Evolutionary conservation across 1,140 invertebrate genomes (phyloP).

Genomic region (Nephila pilipes): DNA sequence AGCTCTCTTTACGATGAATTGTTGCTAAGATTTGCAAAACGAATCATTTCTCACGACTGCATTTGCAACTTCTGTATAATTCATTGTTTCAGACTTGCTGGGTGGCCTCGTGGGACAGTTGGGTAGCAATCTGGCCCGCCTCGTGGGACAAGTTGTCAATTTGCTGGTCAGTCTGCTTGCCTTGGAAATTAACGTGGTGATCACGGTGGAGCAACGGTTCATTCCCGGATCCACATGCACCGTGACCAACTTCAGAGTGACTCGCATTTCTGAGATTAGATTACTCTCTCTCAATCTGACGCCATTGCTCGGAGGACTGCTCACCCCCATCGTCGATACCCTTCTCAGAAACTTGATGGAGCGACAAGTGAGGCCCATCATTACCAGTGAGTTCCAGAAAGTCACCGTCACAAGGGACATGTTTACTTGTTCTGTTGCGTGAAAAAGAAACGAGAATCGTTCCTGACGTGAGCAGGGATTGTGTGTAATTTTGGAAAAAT

Average conservation of each 20-base stretch:
- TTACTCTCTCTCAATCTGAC: conserved; percentile 31
- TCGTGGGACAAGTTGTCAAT: conserved; percentile 49
- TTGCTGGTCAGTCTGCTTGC: conserved; percentile 34
- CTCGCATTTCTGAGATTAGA: neutral
- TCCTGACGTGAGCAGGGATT: no score
- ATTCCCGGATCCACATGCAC: neutral
- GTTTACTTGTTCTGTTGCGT: neutral
- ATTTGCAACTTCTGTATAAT: no score
- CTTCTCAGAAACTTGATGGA: neutral
- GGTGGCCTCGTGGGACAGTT: conserved; percentile 52
- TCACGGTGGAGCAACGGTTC: neutral
- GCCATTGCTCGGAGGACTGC: conserved; percentile 8
- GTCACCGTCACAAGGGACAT: neutral
- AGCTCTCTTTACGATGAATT: no score
- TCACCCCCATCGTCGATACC: conserved; percentile 26
- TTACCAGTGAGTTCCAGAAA: neutral
- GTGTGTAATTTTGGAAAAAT: no score
- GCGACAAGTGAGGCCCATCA: conserved; percentile 28
- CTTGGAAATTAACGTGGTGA: conserved; percentile 36
- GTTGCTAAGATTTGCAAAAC: no score
- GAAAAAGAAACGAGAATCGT: no score
- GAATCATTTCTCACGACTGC: no score
- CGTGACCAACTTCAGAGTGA: conserved; percentile 5
- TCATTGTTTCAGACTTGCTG: conserved; percentile 39
- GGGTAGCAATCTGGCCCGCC: conserved; percentile 5